Base-by-base conservation (phyloP, 2,888 invertebrate species). In the Antitype chi region DNA sequence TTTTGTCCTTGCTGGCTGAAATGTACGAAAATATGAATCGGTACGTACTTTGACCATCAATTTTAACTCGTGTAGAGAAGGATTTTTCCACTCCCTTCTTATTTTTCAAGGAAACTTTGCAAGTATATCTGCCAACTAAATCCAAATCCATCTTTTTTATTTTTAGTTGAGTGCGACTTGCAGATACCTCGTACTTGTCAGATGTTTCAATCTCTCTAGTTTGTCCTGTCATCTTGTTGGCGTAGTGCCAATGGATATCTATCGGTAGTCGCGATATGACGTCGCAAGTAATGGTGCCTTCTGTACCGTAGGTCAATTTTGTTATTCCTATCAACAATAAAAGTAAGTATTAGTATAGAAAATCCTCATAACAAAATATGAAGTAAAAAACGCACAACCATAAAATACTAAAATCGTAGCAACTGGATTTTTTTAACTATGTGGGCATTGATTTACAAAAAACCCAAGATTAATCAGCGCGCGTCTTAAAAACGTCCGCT, bases 221-320 rank as follows among this genome's bases (percentile, higher is more conserved):
- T 9, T 17, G n/a, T 1, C 78, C 84, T 8, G 77, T 80, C 7
- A 17, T 66, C 9, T 80, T 73, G 32, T 84, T 66, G 1, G 59
- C 32, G 63, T 68, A 74, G 43, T 55, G 74, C 89, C 89, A 89
- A 49, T 38, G 60, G 28, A 89, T 90, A 5, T 79, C 57, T 66
- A 88, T 87, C 5, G 85, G 87, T 38, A 81, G 60, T 13, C 52
- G 11, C 5, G 90, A 85, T 63, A 28, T 81, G n/a, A 90, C 74
- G 15, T 87, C 82, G n/a, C 89, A 89, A 49, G 47, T 62, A 32
- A 89, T 68, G 4, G 52, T 79, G 15, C 77, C 79, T 32, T 72
- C 69, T 25, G 32, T 63, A 5, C 82, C 87, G 53, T 87, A 89
- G 9, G 6, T 0, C 2, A 85, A 63, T 28, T 63, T 71, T 15